Evolutionary conservation across 2,888 invertebrate species (phyloP).

Genomic region (Digitonthophagus gazella): DNA sequence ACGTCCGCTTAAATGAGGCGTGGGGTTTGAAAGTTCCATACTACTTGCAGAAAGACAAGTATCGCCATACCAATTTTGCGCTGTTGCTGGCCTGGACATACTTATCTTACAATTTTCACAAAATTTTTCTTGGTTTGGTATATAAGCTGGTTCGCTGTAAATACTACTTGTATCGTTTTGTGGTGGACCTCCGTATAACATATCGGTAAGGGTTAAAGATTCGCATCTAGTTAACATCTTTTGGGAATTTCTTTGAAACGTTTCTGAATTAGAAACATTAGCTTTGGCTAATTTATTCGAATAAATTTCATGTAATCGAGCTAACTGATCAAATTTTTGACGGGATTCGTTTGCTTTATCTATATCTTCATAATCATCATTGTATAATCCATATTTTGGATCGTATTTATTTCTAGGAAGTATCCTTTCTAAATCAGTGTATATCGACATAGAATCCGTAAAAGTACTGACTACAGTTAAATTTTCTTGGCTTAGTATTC

Average conservation of each 20-base stretch:
- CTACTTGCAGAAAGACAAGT: constrained; percentile 56
- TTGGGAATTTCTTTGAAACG: constrained; percentile 54
- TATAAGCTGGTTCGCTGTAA: constrained; percentile 82
- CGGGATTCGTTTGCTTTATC: constrained; percentile 49
- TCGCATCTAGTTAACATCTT: constrained; percentile 63
- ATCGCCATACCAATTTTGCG: constrained; percentile 63
- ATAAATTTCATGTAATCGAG: constrained; percentile 78
- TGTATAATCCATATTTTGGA: constrained; percentile 58
- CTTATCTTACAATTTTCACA: constrained; percentile 74
- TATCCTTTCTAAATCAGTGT: constrained; percentile 66
- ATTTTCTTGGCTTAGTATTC: constrained; percentile 88
- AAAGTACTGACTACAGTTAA: constrained; percentile 88
- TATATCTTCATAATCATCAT: constrained; percentile 56
- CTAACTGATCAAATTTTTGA: constrained; percentile 75
- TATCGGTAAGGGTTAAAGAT: constrained; percentile 68
- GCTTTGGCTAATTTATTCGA: constrained; percentile 76
- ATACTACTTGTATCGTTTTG: constrained; percentile 72
- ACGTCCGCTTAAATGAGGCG: constrained; percentile 48
- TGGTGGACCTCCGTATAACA: constrained; percentile 58
- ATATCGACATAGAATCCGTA: constrained; percentile 68
- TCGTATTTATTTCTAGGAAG: constrained; percentile 62
- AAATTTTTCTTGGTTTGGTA: constrained; percentile 66
- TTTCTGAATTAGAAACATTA: constrained; percentile 64
- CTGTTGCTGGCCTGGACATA: constrained; percentile 67
- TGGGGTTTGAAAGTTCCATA: constrained; percentile 50